Percentiles rank a stretch among this genome's conserved stretches.
Conservation (phyloP, 2,888 invertebrate genomes). For the Drosophila planitibia region DNA sequence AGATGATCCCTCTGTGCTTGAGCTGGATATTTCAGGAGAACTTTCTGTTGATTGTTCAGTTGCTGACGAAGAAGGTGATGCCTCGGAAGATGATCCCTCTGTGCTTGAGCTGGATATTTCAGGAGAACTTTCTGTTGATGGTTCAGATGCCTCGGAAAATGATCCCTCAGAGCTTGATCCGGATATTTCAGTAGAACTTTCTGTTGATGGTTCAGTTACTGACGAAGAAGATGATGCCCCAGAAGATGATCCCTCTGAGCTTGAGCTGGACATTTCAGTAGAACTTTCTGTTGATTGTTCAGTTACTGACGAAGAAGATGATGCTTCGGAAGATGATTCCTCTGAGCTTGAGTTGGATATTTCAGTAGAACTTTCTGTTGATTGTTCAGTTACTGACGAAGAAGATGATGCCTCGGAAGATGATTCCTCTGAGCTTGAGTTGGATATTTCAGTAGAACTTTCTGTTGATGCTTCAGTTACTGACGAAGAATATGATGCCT, state of each 20-base stretch:
- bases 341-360: conserved; percentile 5
- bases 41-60: not conserved
- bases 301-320: conserved; percentile 15
- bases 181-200: not conserved
- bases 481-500: not conserved
- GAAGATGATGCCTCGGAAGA: not conserved
- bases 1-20: not conserved
- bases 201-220: not conserved
- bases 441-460: conserved; percentile 2
- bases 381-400: not conserved
- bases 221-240: not conserved
- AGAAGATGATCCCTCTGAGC: not conserved
- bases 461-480: conserved; percentile 2
- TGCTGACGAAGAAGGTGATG: not conserved
- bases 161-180: not conserved
- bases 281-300: conserved; percentile 3
- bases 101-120: not conserved
- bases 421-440: not conserved
- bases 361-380: conserved; percentile 1
- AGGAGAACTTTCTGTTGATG: conserved; percentile 11
- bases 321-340: not conserved
- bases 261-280: not conserved
- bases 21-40: not conserved
- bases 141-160: not conserved
- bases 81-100: not conserved